Evolutionary conservation across 2,888 invertebrate genomes (phyloP).

Genomic region (Emmelina monodactyla): DNA sequence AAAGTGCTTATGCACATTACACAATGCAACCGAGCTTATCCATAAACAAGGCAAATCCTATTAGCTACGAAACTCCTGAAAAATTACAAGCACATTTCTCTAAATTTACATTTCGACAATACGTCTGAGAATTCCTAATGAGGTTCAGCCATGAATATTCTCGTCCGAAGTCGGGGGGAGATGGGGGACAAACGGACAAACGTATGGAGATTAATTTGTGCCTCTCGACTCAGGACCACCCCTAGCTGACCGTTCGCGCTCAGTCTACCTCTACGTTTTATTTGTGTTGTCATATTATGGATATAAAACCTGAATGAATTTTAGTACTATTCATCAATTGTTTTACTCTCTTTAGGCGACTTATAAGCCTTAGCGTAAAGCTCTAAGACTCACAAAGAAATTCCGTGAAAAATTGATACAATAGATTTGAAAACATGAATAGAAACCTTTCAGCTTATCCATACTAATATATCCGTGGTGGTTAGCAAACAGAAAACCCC

Average conservation of each 20-base stretch:
- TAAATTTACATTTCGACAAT: no score
- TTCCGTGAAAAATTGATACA: not conserved
- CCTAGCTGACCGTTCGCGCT: conserved; percentile 23
- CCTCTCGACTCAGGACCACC: conserved; percentile 32
- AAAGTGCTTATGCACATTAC: no score
- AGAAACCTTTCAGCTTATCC: conserved; percentile 18
- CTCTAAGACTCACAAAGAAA: no score
- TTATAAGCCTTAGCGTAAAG: no score
- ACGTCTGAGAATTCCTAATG: no score
- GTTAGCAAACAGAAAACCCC: conserved; percentile 53
- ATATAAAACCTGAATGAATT: not conserved
- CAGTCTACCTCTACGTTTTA: conserved; percentile 16
- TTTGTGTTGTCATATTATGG: no score
- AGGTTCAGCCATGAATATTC: no score
- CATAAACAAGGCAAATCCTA: no score
- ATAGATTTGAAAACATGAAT: not conserved
- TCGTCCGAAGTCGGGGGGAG: conserved; percentile 18
- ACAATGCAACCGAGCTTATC: no score
- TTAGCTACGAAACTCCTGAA: no score
- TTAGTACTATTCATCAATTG: not conserved
- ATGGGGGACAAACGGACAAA: conserved; percentile 23
- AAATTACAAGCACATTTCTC: no score
- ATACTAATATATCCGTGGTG: conserved; percentile 21
- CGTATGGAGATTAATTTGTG: conserved; percentile 53
- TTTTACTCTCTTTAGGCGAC: no score